Percentiles rank a stretch among this genome's conserved stretches.
Evolutionary conservation across 2,888 invertebrate genomes (phyloP).

Genomic region (Phaonia tiefii): DNA sequence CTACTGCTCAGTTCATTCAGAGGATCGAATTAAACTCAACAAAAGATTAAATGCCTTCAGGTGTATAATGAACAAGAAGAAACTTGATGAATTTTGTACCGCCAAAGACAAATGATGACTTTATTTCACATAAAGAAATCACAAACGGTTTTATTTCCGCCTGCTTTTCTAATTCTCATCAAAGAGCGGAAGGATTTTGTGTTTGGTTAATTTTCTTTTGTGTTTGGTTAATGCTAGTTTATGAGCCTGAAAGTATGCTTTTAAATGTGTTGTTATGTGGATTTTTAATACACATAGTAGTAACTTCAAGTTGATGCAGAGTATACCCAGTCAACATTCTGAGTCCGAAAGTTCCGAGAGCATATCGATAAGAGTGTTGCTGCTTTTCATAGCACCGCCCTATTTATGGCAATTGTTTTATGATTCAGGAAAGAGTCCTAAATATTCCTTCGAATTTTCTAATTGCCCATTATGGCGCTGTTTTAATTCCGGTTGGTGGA

Average conservation of each 20-base stretch:
- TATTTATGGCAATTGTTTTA: too few relatives aligned
- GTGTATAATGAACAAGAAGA: constrained; percentile 25
- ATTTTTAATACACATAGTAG: too few relatives aligned
- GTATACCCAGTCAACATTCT: not conserved
- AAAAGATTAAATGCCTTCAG: constrained; percentile 41
- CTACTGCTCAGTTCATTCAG: not conserved
- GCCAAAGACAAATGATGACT: constrained; percentile 21
- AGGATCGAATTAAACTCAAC: not conserved
- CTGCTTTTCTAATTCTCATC: constrained; percentile 8
- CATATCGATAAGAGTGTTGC: too few relatives aligned
- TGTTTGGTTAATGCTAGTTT: constrained; percentile 14
- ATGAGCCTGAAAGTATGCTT: not conserved
- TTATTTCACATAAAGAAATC: constrained; percentile 15
- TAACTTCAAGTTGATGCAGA: too few relatives aligned
- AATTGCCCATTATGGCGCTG: too few relatives aligned
- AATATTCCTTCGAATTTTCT: too few relatives aligned
- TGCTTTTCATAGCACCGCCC: too few relatives aligned
- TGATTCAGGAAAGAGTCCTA: too few relatives aligned
- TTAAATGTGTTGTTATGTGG: not conserved
- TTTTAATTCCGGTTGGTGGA: too few relatives aligned
- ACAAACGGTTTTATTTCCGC: not conserved
- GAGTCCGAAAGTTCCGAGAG: too few relatives aligned
- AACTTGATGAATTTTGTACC: not conserved
- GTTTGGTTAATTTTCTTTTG: constrained; percentile 11
- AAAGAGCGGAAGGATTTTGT: not conserved